Conservation (phyloP, 2,113 vertebrate genomes). For the Mesitornis unicolor region DNA sequence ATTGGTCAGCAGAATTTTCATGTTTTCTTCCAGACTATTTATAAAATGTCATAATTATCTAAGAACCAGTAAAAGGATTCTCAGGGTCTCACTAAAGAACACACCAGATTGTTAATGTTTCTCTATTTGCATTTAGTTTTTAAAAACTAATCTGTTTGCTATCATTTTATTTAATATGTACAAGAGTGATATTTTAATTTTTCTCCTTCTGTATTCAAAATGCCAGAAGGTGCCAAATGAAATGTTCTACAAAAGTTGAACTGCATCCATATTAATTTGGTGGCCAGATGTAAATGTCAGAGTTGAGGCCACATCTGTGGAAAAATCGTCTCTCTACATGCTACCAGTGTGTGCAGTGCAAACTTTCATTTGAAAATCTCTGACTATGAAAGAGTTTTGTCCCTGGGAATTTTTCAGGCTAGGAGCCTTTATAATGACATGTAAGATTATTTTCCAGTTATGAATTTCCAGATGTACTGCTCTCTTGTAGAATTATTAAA, state of each 20-base stretch:
- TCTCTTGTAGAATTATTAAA: slow-evolving; percentile 29
- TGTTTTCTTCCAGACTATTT: not conserved
- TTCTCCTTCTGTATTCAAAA: not conserved
- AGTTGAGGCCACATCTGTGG: not conserved
- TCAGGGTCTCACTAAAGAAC: not conserved
- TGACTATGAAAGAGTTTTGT: not conserved
- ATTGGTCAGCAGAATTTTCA: not conserved
- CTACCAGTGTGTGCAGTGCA: not conserved
- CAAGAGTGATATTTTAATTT: not conserved
- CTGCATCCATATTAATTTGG: not conserved
- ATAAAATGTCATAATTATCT: not conserved
- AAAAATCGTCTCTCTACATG: not conserved
- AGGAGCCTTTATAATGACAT: not conserved
- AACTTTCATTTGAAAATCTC: not conserved
- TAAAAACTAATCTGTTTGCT: not conserved
- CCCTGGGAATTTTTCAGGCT: not conserved
- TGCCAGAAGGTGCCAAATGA: not conserved
- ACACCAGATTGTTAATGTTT: not conserved
- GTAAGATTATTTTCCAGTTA: not conserved
- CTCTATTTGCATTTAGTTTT: not conserved
- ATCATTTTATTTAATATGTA: not conserved
- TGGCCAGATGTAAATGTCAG: not conserved
- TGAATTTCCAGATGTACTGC: not conserved
- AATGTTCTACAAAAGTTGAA: not conserved
- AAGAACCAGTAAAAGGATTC: not conserved